A percentile compares a stretch with the other conserved stretches of the same genome.
phyloP scores from a whole-genome alignment of 2,888 invertebrate genomes.

The Lepidonotus clava region DNA sequence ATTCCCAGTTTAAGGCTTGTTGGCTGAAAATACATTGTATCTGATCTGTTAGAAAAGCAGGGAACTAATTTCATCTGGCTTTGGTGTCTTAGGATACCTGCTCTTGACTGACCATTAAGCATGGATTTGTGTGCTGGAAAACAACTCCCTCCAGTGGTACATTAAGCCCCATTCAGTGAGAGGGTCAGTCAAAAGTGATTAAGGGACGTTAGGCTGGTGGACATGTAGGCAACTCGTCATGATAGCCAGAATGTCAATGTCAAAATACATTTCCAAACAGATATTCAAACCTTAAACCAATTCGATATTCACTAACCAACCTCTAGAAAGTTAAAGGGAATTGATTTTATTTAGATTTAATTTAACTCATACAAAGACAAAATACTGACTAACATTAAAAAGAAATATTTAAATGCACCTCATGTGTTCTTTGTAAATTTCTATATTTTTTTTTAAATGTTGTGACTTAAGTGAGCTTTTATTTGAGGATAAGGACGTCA shows the following conservation, averaged over 20 bases:
- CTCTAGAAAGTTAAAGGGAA: too few species aligned
- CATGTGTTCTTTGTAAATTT: not conserved
- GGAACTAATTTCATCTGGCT: not conserved
- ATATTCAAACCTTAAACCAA: too few species aligned
- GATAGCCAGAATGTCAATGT: not conserved
- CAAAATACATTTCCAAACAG: too few species aligned
- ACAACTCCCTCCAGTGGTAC: not conserved
- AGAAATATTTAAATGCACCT: too few species aligned
- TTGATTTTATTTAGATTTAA: too few species aligned
- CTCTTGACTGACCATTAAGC: slow-evolving; percentile 17
- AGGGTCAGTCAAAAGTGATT: not conserved
- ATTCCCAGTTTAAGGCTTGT: too few species aligned
- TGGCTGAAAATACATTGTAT: too few species aligned
- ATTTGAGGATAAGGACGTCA: not conserved
- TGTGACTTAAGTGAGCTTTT: not conserved
- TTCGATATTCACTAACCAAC: too few species aligned
- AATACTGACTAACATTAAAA: too few species aligned
- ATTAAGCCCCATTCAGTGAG: not conserved
- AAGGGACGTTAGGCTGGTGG: slow-evolving; percentile 8
- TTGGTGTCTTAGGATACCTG: not conserved
- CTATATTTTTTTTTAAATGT: not conserved
- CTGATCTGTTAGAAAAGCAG: not conserved
- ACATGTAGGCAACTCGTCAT: slow-evolving; percentile 11
- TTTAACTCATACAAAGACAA: too few species aligned
- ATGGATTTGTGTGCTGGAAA: not conserved